Conservation (phyloP, 2,797 vertebrate genomes). For the Onychomys leucogaster region DNA sequence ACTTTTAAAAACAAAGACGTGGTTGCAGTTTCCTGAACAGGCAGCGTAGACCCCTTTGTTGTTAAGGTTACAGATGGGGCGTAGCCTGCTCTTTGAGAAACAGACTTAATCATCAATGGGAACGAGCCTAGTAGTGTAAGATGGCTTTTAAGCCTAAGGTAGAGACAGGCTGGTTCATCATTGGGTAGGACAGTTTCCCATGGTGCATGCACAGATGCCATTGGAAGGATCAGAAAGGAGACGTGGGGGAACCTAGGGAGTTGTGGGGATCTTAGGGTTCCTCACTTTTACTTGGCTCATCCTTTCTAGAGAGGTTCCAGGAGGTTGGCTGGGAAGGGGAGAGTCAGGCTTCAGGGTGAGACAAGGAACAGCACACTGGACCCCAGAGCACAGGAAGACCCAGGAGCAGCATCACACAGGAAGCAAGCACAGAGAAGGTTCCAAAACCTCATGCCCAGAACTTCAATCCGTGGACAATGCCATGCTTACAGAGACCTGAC, state of each 20-base stretch:
- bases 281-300: neutral
- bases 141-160: neutral
- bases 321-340: neutral
- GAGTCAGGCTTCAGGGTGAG: neutral
- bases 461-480: neutral
- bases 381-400: neutral
- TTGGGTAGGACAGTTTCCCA: neutral
- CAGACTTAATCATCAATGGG: neutral
- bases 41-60: neutral
- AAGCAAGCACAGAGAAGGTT: neutral
- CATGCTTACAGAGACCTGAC: neutral
- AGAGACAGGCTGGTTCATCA: neutral
- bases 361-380: neutral
- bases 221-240: neutral
- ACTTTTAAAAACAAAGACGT: neutral
- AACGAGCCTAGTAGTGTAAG: neutral
- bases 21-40: neutral
- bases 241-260: accelerated
- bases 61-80: neutral
- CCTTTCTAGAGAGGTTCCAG: neutral
- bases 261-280: neutral
- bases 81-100: neutral
- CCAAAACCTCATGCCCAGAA: neutral
- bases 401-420: accelerated
- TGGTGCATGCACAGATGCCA: accelerated